These are phyloP conservation scores for Palythoa grandis DNA, from an alignment of 92 coral and sea anemone genomes.

Conservation along the genomic window DNA sequence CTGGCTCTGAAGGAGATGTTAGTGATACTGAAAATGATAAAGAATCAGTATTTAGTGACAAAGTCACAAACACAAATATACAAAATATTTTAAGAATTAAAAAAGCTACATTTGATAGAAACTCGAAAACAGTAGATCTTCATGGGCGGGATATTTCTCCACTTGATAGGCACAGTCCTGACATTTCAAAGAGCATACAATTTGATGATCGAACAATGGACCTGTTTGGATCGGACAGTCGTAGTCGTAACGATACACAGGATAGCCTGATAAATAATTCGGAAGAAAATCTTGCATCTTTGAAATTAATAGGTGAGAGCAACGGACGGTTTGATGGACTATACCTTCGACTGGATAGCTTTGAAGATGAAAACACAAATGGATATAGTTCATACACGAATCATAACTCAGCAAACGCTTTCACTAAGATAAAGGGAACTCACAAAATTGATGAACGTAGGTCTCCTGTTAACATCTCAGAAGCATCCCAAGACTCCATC, in stretches of 20 bases:
- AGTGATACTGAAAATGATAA: constrained; percentile 68
- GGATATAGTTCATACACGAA: constrained; percentile 43
- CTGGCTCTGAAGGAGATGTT: constrained; percentile 85
- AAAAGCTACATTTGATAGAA: constrained; percentile 28
- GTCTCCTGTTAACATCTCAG: constrained; percentile 41
- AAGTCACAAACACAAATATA: constrained; percentile 3
- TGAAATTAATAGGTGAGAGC: constrained; percentile 18
- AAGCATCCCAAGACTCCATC: constrained; percentile 68
- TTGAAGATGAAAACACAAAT: constrained; percentile 73
- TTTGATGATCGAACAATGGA: constrained; percentile 81
- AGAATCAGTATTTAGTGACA: constrained; percentile 62
- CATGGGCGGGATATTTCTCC: background rate
- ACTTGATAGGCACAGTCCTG: background rate
- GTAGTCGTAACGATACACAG: constrained; percentile 60
- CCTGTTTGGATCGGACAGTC: constrained; percentile 69
- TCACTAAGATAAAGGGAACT: constrained; percentile 45
- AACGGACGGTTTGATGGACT: constrained; percentile 59
- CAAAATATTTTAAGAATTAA: background rate
- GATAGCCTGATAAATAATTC: constrained; percentile 24
- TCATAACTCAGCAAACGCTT: background rate
- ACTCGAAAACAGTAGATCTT: background rate
- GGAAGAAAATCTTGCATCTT: constrained; percentile 25
- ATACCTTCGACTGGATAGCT: constrained; percentile 83
- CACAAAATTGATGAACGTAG: constrained; percentile 42
- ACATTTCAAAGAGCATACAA: constrained; percentile 2